Base-by-base conservation (phyloP, 2,797 vertebrate species). In the Crypturellus tataupa region DNA sequence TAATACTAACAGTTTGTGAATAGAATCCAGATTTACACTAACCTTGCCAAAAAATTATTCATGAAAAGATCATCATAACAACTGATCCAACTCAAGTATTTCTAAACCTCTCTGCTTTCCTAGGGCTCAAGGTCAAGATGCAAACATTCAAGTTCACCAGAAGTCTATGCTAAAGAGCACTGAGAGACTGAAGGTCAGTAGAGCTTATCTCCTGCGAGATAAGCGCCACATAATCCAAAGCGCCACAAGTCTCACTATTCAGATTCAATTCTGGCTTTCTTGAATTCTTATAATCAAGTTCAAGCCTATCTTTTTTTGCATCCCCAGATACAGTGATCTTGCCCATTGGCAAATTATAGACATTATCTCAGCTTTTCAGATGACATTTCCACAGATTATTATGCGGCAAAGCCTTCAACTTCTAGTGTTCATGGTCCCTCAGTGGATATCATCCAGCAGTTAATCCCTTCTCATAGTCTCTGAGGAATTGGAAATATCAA, bases 331-430 rank as follows among this genome's bases (percentile, higher is more conserved):
- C 60, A 83, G 15, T 90, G 37, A 60, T 82, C 62, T 92, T 95
- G 96, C 93, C 93, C 95, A 90, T 1, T 96, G 95, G 94, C 94
- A 96, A 90, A 94, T 92, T 93, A 94, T 93, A 96, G 94, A 94
- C 95, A 94, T 96, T 97, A 96, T 97, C 96, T 96, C 95, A 97
- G 93, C 81, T 95, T 92, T 94, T 95, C 96, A 97, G 96, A 94
- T 95, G 95, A 96, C 95, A 96, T 96, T 95, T 94, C 60, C 92
- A 95, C 91, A 93, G 88, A 95, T 95, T 87, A 93, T 87, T 93
- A 55, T 87, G 65, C 76, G 65, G 58, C 92, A 87, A 94, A 95
- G 15, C 90, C 71, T 85, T 95, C 86, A 94, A 87, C 78, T 94
- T 95, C 67, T 39, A 51, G 71, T 75, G 65, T 80, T 96, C 90